Conservation (phyloP, 1,140 invertebrate species). For the Lanistes nyassanus region DNA sequence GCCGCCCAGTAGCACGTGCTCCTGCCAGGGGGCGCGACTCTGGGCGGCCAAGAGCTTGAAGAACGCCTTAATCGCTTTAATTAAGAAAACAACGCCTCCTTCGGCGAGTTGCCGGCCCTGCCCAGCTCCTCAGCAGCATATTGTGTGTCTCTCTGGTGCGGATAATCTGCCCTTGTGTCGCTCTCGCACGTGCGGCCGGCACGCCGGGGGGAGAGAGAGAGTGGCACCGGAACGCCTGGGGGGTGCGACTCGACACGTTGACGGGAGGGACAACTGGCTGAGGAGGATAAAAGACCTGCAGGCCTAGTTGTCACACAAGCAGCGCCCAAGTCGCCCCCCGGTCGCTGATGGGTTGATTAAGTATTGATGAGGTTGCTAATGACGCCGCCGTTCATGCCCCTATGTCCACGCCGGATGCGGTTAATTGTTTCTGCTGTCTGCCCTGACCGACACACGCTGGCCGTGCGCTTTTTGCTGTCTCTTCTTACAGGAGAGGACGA, state of each 20-base stretch:
- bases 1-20: background rate
- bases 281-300: background rate
- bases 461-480: too few species aligned
- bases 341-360: background rate
- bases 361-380: constrained; percentile 1
- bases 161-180: constrained; percentile 1
- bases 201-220: background rate
- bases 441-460: too few species aligned
- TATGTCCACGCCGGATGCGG: too few species aligned
- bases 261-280: background rate
- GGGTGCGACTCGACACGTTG: too few species aligned
- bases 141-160: background rate
- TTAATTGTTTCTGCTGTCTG: too few species aligned
- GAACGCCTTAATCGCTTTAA: constrained; percentile 8
- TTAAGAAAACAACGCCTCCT: constrained; percentile 6
- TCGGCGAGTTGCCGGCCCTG: background rate
- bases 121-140: background rate
- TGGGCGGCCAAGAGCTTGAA: background rate
- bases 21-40: background rate
- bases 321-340: background rate
- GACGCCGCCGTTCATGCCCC: background rate
- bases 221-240: too few species aligned
- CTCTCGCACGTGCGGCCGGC: background rate
- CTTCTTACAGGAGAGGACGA: too few species aligned
- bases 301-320: background rate